A percentile compares a stretch with the other conserved stretches of the same genome.
Conservation (phyloP, 92 coral and sea anemone genomes). For the Ricordea florida region DNA sequence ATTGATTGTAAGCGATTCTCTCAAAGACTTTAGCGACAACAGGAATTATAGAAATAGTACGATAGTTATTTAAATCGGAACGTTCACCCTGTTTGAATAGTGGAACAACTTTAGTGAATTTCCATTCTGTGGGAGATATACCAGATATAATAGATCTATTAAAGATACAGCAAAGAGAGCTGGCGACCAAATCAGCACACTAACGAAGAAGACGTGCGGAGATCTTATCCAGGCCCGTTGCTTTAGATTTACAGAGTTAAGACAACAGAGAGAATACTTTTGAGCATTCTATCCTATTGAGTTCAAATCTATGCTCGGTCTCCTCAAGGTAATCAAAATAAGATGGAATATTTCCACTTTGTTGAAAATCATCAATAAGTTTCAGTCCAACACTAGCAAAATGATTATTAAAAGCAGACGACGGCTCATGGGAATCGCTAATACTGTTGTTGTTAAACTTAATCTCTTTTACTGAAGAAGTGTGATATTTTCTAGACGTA, state of each 20-base stretch:
- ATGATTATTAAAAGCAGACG: slow-evolving; percentile 29
- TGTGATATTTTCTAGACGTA: slow-evolving; percentile 12
- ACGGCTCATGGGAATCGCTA: slow-evolving; percentile 1
- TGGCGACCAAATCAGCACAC: slow-evolving; percentile 54
- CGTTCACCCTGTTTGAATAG: no score
- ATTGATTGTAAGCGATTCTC: no score
- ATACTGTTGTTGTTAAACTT: background rate
- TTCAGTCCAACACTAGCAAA: slow-evolving; percentile 24
- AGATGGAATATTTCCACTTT: background rate
- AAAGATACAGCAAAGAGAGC: no score
- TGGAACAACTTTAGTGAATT: no score
- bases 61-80: no score
- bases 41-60: no score
- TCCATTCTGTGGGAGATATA: no score
- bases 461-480: slow-evolving; percentile 15
- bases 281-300: background rate
- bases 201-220: slow-evolving; percentile 45
- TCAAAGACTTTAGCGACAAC: no score
- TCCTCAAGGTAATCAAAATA: background rate
- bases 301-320: background rate
- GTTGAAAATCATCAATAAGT: slow-evolving; percentile 8
- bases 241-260: slow-evolving; percentile 57
- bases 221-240: slow-evolving; percentile 57
- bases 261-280: slow-evolving; percentile 41
- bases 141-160: no score